phyloP scores from a whole-genome alignment of 2,113 vertebrate species.

The Aphyosemion australe region DNA sequence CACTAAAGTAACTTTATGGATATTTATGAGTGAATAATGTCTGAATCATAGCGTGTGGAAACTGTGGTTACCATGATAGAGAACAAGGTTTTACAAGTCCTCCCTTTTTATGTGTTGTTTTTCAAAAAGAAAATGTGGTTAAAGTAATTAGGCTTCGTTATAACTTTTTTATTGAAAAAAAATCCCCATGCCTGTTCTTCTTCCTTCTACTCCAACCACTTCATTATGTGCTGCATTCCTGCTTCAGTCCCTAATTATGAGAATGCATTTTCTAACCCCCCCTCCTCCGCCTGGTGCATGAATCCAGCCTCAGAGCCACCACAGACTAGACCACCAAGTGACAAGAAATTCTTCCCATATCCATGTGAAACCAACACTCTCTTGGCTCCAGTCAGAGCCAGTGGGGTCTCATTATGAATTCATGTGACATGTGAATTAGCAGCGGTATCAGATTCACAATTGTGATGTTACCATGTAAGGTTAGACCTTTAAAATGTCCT shows the following conservation, averaged over 20 bases:
- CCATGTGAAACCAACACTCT: slow-evolving; percentile 38
- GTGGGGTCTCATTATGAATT: slow-evolving; percentile 34
- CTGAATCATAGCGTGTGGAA: slow-evolving; percentile 28
- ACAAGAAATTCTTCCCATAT: slow-evolving; percentile 33
- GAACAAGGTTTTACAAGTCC: slow-evolving; percentile 24
- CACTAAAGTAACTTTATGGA: slow-evolving; percentile 10
- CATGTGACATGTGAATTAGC: slow-evolving; percentile 20
- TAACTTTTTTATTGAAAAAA: not conserved
- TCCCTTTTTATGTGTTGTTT: slow-evolving; percentile 8
- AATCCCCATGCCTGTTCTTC: not conserved
- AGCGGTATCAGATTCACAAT: slow-evolving; percentile 35
- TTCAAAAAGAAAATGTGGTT: not conserved
- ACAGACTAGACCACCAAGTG: slow-evolving; percentile 34
- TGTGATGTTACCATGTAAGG: slow-evolving; percentile 30
- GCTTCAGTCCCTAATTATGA: not conserved
- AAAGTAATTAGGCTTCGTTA: slow-evolving; percentile 19
- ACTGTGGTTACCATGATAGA: slow-evolving; percentile 17
- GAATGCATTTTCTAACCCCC: not conserved
- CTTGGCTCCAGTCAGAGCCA: slow-evolving; percentile 7
- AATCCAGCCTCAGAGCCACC: slow-evolving; percentile 30
- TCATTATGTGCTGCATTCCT: slow-evolving; percentile 7
- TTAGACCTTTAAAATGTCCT: not conserved
- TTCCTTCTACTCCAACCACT: slow-evolving; percentile 14
- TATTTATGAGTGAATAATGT: slow-evolving; percentile 35
- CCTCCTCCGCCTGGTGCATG: not conserved